phyloP scores from a whole-genome alignment of 1,140 invertebrate genomes.

The Tetranychus urticae region DNA sequence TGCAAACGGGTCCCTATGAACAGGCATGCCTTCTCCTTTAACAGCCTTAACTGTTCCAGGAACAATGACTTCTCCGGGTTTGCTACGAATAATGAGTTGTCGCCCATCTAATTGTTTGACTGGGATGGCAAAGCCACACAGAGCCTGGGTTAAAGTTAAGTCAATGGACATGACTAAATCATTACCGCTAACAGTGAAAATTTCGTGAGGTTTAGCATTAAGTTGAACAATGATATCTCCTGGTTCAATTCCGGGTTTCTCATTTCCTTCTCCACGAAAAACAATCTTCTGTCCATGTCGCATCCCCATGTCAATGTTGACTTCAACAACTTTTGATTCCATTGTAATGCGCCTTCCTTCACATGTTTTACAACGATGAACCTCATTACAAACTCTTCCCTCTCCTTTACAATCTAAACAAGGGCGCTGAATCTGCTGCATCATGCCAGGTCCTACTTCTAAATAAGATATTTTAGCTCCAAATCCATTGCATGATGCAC shows the following conservation, averaged over 20 bases:
- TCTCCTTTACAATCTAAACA: slow-evolving; percentile 73
- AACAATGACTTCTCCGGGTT: slow-evolving; percentile 59
- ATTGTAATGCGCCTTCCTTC: slow-evolving; percentile 67
- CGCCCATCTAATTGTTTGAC: slow-evolving; percentile 81
- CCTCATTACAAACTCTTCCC: slow-evolving; percentile 40
- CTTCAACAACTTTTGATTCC: slow-evolving; percentile 85
- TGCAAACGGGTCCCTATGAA: slow-evolving; percentile 84
- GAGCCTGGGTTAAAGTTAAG: slow-evolving; percentile 65
- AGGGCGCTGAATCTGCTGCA: slow-evolving; percentile 79
- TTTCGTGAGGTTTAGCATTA: slow-evolving; percentile 75
- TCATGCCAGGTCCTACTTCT: slow-evolving; percentile 79
- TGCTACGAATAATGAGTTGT: slow-evolving; percentile 52
- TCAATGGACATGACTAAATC: slow-evolving; percentile 47
- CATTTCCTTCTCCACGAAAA: slow-evolving; percentile 87
- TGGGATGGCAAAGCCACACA: slow-evolving; percentile 87
- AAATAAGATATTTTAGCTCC: slow-evolving; percentile 75
- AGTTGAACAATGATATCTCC: slow-evolving; percentile 90
- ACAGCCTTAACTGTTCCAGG: slow-evolving; percentile 76
- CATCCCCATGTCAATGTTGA: slow-evolving; percentile 96
- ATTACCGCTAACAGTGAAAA: slow-evolving; percentile 36
- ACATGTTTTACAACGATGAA: slow-evolving; percentile 80
- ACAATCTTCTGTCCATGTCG: slow-evolving; percentile 82
- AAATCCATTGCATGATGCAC: slow-evolving; percentile 57
- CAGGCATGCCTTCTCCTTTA: slow-evolving; percentile 83
- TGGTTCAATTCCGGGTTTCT: slow-evolving; percentile 75